A percentile compares a stretch with the other conserved stretches of the same genome.
phyloP scores from a whole-genome alignment of 2,113 vertebrate genomes.

The Cinclus cinclus region DNA sequence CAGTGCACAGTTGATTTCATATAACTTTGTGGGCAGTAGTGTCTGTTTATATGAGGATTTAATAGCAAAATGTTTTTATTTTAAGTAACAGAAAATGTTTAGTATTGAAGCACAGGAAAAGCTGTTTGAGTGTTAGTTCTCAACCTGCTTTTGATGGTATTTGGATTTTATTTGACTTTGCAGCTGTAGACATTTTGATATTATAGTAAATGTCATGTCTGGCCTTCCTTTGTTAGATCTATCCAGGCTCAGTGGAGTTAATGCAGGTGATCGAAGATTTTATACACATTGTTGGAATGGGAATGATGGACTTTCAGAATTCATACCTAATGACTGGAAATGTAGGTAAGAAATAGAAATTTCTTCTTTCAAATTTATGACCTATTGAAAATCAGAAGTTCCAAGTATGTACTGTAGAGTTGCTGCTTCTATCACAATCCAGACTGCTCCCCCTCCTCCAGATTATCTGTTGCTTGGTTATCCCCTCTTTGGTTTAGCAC shows the following conservation, averaged over 20 bases:
- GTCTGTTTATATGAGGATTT: not conserved
- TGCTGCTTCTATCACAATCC: not conserved
- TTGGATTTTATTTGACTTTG: not conserved
- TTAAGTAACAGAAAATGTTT: not conserved
- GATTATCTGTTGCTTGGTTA: not conserved
- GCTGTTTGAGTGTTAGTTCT: not conserved
- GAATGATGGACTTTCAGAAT: slow-evolving; percentile 99
- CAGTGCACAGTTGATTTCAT: not conserved
- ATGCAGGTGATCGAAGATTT: slow-evolving; percentile 99
- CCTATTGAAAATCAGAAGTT: slow-evolving; percentile 62
- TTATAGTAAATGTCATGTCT: not conserved
- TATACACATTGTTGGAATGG: slow-evolving; percentile 98
- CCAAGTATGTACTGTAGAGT: slow-evolving; percentile 43
- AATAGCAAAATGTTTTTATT: not conserved
- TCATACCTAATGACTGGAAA: slow-evolving; percentile 99
- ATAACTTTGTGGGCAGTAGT: not conserved
- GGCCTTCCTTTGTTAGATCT: slow-evolving; percentile 84
- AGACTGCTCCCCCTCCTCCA: not conserved
- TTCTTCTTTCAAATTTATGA: slow-evolving; percentile 54
- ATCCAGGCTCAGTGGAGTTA: slow-evolving; percentile 95
- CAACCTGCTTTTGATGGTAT: not conserved
- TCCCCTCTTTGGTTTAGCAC: not conserved
- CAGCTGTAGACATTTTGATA: not conserved
- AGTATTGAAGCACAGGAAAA: not conserved
- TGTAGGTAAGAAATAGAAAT: slow-evolving; percentile 90